Evolutionary conservation across 2,888 invertebrate genomes (phyloP), one percentile per base, ranked within the genome.

Genomic region (Lapara coniferarum): DNA sequence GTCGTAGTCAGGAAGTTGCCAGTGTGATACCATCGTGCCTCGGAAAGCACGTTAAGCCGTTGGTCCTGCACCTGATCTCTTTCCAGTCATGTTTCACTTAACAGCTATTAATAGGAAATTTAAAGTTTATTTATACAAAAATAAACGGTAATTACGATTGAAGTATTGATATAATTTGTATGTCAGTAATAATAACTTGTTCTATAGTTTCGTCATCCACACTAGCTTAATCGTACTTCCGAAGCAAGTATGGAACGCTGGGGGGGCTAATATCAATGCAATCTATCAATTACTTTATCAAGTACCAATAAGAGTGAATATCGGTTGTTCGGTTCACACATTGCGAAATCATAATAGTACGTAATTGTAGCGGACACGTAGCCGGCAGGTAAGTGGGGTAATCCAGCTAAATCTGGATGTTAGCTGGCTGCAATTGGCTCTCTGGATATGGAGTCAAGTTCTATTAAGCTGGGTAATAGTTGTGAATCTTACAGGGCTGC

Each of bases 331-430:
- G 77, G 76, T 74, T 69, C 71, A 74, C 76, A 78, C 76, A 80
- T 89, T 88, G 83, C 82, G 85, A 87, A 89, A 86, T 77, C 71
- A 80, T 85, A 85, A 86, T 80, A 79, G 84, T 84, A 80, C 83
- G 83, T 88, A 88, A 88, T 87, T 88, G 88, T 88, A 82, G 81
- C 84, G 81, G 78, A 87, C 86, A 89, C 88, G 85, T 87, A 82
- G 84, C 76, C 69, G 78, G 78, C 85, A 85, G 86, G 87, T 89
- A 86, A 85, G 83, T 86, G 79, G 80, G 80, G 81, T 86, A 86
- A 92, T 78, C 84, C 91, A 78, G 73, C 89, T 84, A 83, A 81
- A 71, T 87, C 73, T 72, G 77, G 81, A 79, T 85, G 91, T 78
- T 82, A 81, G 82, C 79, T 75, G 75, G 68, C 75, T 73, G 78